Conservation (phyloP, 2,888 invertebrate species). For the Leptothorax acervorum region DNA sequence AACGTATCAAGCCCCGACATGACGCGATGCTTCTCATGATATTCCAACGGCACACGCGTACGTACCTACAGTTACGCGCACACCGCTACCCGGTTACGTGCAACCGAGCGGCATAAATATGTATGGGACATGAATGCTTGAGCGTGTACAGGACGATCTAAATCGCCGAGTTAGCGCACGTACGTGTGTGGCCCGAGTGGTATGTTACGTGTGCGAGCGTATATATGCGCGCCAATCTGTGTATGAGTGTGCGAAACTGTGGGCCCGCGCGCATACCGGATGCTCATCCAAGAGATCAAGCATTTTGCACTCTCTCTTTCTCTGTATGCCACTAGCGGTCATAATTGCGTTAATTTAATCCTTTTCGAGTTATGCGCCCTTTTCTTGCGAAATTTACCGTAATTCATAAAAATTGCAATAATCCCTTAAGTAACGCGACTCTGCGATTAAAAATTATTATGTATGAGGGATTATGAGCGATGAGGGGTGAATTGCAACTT, state of each 20-base stretch:
- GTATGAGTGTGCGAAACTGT: background rate
- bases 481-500: background rate
- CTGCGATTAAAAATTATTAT: slow-evolving; percentile 4
- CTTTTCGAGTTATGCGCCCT: background rate
- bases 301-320: background rate
- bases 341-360: slow-evolving; percentile 44
- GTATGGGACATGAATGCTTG: slow-evolving; percentile 84
- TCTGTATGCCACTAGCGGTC: background rate
- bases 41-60: slow-evolving; percentile 67
- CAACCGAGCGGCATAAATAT: slow-evolving; percentile 81
- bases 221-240: background rate
- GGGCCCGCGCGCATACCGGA: background rate
- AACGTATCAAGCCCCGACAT: slow-evolving; percentile 82
- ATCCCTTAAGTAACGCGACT: background rate
- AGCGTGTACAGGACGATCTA: slow-evolving; percentile 78
- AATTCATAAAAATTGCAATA: background rate
- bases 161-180: slow-evolving; percentile 65
- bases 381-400: slow-evolving; percentile 6
- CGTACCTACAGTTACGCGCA: slow-evolving; percentile 28
- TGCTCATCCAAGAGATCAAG: slow-evolving; percentile 43
- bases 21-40: slow-evolving; percentile 79
- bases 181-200: slow-evolving; percentile 18
- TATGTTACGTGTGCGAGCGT: no score
- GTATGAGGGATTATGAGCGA: background rate
- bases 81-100: slow-evolving; percentile 77